Evolutionary conservation across 2,113 vertebrate genomes (phyloP).

Genomic region (Carassius gibelio): DNA sequence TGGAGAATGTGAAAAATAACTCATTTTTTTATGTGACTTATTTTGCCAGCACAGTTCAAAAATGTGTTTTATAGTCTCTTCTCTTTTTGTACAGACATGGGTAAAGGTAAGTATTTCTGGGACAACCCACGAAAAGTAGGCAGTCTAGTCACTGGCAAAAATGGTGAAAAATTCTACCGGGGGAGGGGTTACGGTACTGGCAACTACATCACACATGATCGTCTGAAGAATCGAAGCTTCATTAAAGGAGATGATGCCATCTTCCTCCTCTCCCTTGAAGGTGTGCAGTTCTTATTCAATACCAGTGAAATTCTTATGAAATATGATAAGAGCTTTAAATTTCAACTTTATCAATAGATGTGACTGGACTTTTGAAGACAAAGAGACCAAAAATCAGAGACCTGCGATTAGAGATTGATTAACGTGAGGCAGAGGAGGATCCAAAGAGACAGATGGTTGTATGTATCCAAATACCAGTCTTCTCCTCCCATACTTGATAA

Average conservation of each 20-base stretch:
- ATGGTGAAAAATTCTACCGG: slow-evolving; percentile 79
- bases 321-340: background rate
- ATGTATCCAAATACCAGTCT: background rate
- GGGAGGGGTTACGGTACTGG: slow-evolving; percentile 71
- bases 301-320: background rate
- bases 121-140: slow-evolving; percentile 85
- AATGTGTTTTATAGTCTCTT: background rate
- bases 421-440: background rate
- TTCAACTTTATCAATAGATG: slow-evolving; percentile 70
- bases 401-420: background rate
- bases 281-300: slow-evolving; percentile 63
- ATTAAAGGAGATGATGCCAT: slow-evolving; percentile 82
- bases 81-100: slow-evolving; percentile 54
- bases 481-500: background rate
- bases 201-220: slow-evolving; percentile 77
- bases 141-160: slow-evolving; percentile 61
- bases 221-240: slow-evolving; percentile 80
- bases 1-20: no score
- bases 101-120: slow-evolving; percentile 70
- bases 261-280: slow-evolving; percentile 83
- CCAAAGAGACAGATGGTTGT: slow-evolving; percentile 35
- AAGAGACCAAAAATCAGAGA: slow-evolving; percentile 25
- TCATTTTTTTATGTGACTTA: no score
- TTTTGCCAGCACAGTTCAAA: no score
- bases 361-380: slow-evolving; percentile 73